Evolutionary conservation across 2,113 vertebrate genomes (phyloP).

Genomic region (Xerus inauris): DNA sequence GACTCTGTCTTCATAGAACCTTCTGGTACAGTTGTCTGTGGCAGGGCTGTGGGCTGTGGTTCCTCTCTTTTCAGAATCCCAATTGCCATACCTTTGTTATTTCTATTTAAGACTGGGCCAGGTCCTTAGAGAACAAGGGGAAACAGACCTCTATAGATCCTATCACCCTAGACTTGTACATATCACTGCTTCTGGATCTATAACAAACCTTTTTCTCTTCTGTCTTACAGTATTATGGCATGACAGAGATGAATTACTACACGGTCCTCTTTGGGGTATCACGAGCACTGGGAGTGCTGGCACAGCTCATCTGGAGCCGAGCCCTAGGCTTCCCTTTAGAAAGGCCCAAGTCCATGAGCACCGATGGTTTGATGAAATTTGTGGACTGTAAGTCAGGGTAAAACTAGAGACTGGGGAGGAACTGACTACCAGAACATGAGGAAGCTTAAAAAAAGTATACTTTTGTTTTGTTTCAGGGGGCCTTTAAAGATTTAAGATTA

Average conservation of each 20-base stretch:
- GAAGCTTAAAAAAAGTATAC: slow-evolving; percentile 84
- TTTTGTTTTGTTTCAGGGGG: slow-evolving; percentile 83
- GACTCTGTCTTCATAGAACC: neutral
- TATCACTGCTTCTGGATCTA: neutral
- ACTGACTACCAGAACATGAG: slow-evolving; percentile 41
- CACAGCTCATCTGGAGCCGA: slow-evolving; percentile 97
- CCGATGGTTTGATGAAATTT: slow-evolving; percentile 93
- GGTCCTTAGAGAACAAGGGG: neutral
- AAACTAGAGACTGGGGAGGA: slow-evolving; percentile 70
- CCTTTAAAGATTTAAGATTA: slow-evolving; percentile 81
- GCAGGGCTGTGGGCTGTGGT: too few species aligned
- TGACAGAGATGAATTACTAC: slow-evolving; percentile 99
- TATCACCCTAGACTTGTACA: neutral
- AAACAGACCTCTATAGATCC: neutral
- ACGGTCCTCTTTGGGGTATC: slow-evolving; percentile 98
- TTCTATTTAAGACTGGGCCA: slow-evolving; percentile 25
- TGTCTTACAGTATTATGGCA: slow-evolving; percentile 92
- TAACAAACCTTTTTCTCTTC: slow-evolving; percentile 38
- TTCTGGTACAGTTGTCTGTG: neutral
- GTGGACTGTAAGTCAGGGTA: slow-evolving; percentile 93
- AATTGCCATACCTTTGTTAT: neutral
- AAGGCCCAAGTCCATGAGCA: slow-evolving; percentile 99
- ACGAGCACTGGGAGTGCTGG: slow-evolving; percentile 94
- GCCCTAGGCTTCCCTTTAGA: slow-evolving; percentile 96
- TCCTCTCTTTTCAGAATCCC: neutral